Conservation (phyloP, 2,888 invertebrate species). For the Gastrophysa polygoni region DNA sequence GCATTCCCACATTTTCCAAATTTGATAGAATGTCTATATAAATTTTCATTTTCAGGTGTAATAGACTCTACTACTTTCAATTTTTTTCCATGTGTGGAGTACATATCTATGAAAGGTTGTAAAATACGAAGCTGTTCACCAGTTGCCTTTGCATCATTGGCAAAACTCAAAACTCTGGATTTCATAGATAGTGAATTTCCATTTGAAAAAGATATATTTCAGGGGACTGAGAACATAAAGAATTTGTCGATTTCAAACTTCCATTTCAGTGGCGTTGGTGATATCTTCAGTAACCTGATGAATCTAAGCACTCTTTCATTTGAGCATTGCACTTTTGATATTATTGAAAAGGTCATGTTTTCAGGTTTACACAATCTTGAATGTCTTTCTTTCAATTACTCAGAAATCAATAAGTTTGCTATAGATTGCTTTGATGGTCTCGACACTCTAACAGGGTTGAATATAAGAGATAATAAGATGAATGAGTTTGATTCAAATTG, state of each 20-base stretch:
- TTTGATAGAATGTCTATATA: background rate
- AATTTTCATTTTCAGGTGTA: conserved; percentile 16
- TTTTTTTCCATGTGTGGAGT: conserved; percentile 14
- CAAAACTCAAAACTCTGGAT: conserved; percentile 14
- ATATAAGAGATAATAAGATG: conserved; percentile 20
- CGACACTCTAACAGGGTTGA: conserved; percentile 3
- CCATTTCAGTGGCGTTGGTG: background rate
- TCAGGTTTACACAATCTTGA: conserved; percentile 10
- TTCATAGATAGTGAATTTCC: conserved; percentile 15
- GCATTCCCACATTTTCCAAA: background rate
- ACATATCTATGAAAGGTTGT: conserved; percentile 16
- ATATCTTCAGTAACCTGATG: conserved; percentile 10
- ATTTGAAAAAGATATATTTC: conserved; percentile 19
- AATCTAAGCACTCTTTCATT: conserved; percentile 12
- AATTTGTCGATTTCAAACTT: conserved; percentile 4
- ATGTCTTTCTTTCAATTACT: conserved; percentile 17
- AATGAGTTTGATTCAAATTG: conserved; percentile 12
- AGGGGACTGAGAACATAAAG: conserved; percentile 13
- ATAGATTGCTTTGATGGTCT: conserved; percentile 11
- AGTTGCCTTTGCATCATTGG: conserved; percentile 9
- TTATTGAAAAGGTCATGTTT: conserved; percentile 14
- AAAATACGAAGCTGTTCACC: conserved; percentile 12
- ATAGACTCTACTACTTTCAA: conserved; percentile 15
- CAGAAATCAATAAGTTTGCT: conserved; percentile 1
- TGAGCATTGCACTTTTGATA: conserved; percentile 14